Base-by-base conservation (phyloP, 2,797 vertebrate species). In the Enteromius argenteus region DNA sequence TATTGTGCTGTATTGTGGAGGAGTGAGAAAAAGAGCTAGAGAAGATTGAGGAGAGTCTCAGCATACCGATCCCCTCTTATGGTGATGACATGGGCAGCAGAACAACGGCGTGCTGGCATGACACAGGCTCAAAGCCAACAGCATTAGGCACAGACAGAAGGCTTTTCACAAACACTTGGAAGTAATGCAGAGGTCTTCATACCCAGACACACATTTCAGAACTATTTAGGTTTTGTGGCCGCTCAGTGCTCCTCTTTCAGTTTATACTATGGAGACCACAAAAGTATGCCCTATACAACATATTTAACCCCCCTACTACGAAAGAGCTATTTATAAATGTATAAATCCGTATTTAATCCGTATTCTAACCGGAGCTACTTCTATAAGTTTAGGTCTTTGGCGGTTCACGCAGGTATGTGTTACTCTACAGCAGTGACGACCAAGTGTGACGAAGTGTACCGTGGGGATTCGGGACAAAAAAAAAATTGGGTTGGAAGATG, bases 11-110 rank as follows among this genome's bases (percentile, higher is more conserved):
- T 72, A 81, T 51, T 60, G 37, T 69, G 80, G 49, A 84, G 35
- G 80, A 81, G 82, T 56, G 60, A 56, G n/a, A 68, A 82, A 10
- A 6, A 66, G 66, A 68, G 78, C 58, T 73, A 53, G 42, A 78
- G 62, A 76, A 89, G 90, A 91, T 87, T 91, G 89, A 89, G 82
- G 85, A 89, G 89, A 90, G 94, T 95, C 92, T 93, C 91, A 90
- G 94, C 95, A 97, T 96, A 94, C 95, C 94, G 93, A 89, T 87
- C 86, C 21, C 89, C 90, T 94, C 93, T 96, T 94, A 90, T 94
- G 94, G 93, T 91, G 92, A 91, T 96, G 90, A 94, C 94, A 95
- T 95, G 93, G 92, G 92, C 92, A 91, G 90, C 83, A 85, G 83
- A 93, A 95, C 94, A 95, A 95, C 92, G 94, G 91, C 88, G 46